Conservation (phyloP, 2,888 invertebrate species). For the Lasius platythorax region DNA sequence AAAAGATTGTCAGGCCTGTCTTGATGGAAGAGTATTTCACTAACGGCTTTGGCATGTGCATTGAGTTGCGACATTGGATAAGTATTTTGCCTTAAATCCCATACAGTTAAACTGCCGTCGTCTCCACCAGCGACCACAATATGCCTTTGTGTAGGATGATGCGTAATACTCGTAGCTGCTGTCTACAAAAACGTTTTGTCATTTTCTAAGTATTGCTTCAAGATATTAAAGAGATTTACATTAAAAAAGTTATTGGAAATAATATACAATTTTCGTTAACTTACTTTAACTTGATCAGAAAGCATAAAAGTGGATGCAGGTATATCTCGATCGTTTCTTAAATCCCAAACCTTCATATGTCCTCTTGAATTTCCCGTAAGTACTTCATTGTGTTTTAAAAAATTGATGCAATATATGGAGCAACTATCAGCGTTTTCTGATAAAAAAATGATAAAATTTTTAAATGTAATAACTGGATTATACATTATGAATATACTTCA, state of each 20-base stretch:
- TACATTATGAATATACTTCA: not conserved
- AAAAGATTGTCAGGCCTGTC: slow-evolving; percentile 94
- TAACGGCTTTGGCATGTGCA: slow-evolving; percentile 92
- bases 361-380: slow-evolving; percentile 95
- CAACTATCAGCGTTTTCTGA: slow-evolving; percentile 93
- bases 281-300: slow-evolving; percentile 88
- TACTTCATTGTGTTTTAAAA: slow-evolving; percentile 91
- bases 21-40: slow-evolving; percentile 96
- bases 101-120: slow-evolving; percentile 94
- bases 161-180: slow-evolving; percentile 91
- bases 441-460: slow-evolving; percentile 67
- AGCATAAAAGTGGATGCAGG: slow-evolving; percentile 91
- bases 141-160: slow-evolving; percentile 96
- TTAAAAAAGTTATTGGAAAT: not conserved
- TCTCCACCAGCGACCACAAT: slow-evolving; percentile 94
- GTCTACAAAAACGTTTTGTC: slow-evolving; percentile 85
- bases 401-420: slow-evolving; percentile 92
- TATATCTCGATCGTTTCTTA: slow-evolving; percentile 89
- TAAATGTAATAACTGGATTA: not conserved
- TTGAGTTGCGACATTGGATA: slow-evolving; percentile 94
- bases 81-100: slow-evolving; percentile 95
- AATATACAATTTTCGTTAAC: not conserved
- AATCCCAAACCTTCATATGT: slow-evolving; percentile 96
- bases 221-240: not conserved
- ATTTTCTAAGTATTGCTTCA: not conserved